phyloP scores from a whole-genome alignment of 2,888 invertebrate species.

The Troides oblongomaculatus region DNA sequence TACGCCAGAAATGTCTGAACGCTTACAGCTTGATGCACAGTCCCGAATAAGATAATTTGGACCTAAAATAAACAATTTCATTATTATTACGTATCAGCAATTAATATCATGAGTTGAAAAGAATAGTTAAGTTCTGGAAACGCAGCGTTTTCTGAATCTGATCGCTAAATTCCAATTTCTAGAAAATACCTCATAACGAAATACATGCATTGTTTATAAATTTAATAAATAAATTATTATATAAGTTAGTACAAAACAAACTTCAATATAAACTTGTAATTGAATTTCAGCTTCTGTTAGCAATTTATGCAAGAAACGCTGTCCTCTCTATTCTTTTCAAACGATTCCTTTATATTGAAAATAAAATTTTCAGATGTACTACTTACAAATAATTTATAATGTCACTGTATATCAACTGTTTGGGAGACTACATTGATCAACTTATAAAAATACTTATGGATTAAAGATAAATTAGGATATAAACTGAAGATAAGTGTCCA shows the following conservation, averaged over 20 bases:
- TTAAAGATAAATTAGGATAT: not conserved
- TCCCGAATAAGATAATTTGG: conserved; percentile 11
- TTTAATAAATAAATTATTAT: no score
- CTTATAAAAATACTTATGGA: not conserved
- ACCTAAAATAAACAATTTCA: conserved; percentile 4
- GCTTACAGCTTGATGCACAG: conserved; percentile 13
- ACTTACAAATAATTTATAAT: not conserved
- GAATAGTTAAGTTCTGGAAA: no score
- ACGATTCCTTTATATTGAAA: not conserved
- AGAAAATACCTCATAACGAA: no score
- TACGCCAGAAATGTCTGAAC: not conserved
- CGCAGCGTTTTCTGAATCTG: no score
- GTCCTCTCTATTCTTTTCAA: not conserved
- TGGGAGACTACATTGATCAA: not conserved
- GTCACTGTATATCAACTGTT: not conserved
- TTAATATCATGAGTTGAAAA: no score
- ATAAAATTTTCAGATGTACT: not conserved
- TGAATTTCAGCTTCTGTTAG: not conserved
- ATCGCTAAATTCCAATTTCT: no score
- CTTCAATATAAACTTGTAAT: not conserved
- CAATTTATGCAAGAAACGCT: not conserved
- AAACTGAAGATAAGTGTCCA: no score
- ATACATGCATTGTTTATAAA: no score
- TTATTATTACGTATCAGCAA: conserved; percentile 1
- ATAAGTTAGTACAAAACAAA: not conserved